A percentile compares a stretch with the other conserved stretches of the same genome.
Conservation (phyloP, 1,140 invertebrate genomes). For the Caenorhabditis brenneri region DNA sequence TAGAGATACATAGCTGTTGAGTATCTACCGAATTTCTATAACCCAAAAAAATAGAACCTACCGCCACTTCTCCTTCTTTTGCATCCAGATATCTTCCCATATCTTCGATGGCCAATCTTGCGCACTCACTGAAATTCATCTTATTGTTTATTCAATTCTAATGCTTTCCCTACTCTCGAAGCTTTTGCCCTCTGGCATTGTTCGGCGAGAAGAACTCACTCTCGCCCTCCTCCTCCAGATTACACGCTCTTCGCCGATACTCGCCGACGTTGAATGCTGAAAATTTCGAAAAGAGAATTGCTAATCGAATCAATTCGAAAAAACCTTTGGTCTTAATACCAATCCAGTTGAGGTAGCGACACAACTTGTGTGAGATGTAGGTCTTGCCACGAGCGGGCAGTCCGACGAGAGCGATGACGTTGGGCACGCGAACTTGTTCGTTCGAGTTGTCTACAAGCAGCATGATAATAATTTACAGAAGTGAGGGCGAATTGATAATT, state of each 20-base stretch:
- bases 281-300: slow-evolving; percentile 19
- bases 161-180: slow-evolving; percentile 67
- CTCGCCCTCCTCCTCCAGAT: slow-evolving; percentile 67
- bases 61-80: slow-evolving; percentile 70
- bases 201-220: slow-evolving; percentile 68
- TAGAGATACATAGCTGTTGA: too few species aligned
- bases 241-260: slow-evolving; percentile 67
- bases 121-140: slow-evolving; percentile 67
- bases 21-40: not conserved
- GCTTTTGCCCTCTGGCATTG: slow-evolving; percentile 64
- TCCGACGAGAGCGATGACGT: slow-evolving; percentile 96
- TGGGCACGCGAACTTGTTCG: slow-evolving; percentile 70
- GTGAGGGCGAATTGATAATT: not conserved
- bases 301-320: not conserved
- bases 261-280: slow-evolving; percentile 70
- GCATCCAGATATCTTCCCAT: slow-evolving; percentile 68
- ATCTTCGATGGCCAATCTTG: slow-evolving; percentile 69
- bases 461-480: not conserved
- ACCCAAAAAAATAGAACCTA: too few species aligned
- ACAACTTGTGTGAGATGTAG: slow-evolving; percentile 91
- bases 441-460: slow-evolving; percentile 47
- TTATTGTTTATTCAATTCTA: too few species aligned
- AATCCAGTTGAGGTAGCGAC: slow-evolving; percentile 70
- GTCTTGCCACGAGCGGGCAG: slow-evolving; percentile 93
- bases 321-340: slow-evolving; percentile 67